These are phyloP conservation scores for Holothuria glaberrima DNA, from an alignment of 35 echinoderm and acorn worm species.

Conservation along the genomic window DNA sequence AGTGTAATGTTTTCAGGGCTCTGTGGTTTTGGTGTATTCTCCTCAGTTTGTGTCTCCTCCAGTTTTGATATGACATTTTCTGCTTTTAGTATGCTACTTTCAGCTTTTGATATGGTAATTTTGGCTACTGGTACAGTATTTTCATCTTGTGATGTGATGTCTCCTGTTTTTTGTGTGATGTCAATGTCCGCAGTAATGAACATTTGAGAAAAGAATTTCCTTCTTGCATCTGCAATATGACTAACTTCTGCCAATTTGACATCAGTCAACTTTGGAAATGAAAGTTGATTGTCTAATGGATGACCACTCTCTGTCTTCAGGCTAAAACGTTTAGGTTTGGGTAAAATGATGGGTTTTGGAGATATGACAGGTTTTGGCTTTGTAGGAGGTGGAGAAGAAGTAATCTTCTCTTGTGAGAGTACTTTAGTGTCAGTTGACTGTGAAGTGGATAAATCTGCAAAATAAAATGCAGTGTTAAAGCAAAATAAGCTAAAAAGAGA, in stretches of 20 bases:
- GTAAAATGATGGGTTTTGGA: background rate
- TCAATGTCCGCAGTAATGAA: background rate
- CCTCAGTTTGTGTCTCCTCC: too few relatives aligned
- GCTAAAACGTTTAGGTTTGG: conserved; percentile 1
- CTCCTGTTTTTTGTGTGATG: background rate
- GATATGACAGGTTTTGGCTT: background rate
- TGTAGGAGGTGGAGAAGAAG: background rate
- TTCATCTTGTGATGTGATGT: too few relatives aligned
- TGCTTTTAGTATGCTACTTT: too few relatives aligned
- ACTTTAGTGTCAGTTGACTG: background rate
- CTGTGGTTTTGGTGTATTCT: too few relatives aligned
- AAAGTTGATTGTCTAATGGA: background rate
- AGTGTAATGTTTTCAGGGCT: too few relatives aligned
- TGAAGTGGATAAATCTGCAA: background rate
- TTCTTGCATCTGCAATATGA: background rate
- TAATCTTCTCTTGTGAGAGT: background rate
- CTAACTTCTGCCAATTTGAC: background rate
- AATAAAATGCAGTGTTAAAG: conserved; percentile 8
- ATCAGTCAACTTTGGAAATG: background rate
- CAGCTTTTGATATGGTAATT: too few relatives aligned
- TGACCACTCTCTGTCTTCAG: background rate
- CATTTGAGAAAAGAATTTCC: background rate
- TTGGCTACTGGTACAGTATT: too few relatives aligned
- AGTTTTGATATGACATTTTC: too few relatives aligned
- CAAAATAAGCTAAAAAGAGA: too few relatives aligned